Base-by-base conservation (phyloP, 2,888 invertebrate genomes). In the Brachylomia viminalis region DNA sequence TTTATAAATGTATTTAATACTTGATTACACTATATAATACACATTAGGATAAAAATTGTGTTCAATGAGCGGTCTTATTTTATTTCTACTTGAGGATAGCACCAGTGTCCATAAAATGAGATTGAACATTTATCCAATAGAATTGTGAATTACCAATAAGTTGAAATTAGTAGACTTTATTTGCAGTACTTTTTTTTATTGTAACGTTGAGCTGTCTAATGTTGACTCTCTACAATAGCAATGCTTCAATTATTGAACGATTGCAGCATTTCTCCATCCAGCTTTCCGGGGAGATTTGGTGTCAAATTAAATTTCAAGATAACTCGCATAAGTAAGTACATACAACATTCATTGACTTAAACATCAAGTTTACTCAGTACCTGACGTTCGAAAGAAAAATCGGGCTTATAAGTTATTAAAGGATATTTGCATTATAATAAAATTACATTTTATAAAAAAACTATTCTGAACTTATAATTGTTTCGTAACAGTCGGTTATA, bases 391-490 rank as follows among this genome's bases (percentile, higher is more conserved):
- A 47, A 11, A 23, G 27, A 3, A 59, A 65, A 58, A 23, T 65
- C 20, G 13, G 15, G 20, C 65, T 13, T 59, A 23, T 42, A 30
- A 42, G 1, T 15, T 64, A 49, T 17, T 73, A 38, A n/a, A 23
- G n/a, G 27, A 47, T 33, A 45, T 49, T 33, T 33, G 27, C n/a
- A 23, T n/a, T n/a, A n/a, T n/a, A n/a, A n/a, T 33, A 42, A 2
- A 56, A 33, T 23, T 38, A 67, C 15, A 38, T 30, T 67, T 47
- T 52, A 42, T 17, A 68, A 11, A 77, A 68, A 17, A 62, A 45
- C 30, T 23, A 17, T 45, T 15, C 15, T n/a, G 27, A 77, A 69
- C 77, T 30, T 61, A 15, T 7, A 58, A 27, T 54, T 68, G 20
- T 62, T 54, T 54, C 6, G 15, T 47, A 61, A 15, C 17, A 61